Percentiles rank a stretch among this genome's conserved stretches.
Conservation (phyloP, 2,797 vertebrate species). For the Pseudochirops cupreus region DNA sequence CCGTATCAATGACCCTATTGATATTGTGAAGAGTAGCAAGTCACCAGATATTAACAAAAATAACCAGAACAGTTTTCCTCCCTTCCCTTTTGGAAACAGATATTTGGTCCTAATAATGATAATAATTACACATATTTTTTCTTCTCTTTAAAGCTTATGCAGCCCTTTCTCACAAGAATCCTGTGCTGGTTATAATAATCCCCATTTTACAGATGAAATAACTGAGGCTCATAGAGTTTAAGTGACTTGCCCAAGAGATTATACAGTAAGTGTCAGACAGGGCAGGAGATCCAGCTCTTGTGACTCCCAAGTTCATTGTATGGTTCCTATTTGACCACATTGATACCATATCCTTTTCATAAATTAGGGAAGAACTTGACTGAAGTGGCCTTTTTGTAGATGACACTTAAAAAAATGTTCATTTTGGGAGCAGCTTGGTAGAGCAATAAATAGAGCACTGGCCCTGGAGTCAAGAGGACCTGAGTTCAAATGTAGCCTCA, state of each 20-base stretch:
- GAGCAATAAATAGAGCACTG: too few relatives aligned
- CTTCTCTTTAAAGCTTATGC: neutral
- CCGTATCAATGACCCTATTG: neutral
- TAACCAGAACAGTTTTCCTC: neutral
- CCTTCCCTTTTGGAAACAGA: neutral
- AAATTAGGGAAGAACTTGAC: neutral
- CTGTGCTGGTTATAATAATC: neutral
- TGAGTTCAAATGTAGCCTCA: too few relatives aligned
- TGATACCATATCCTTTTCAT: neutral
- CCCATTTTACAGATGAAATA: neutral
- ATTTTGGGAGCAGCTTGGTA: neutral
- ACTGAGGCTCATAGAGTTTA: neutral
- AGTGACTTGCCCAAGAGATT: neutral
- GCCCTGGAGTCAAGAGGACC: too few relatives aligned
- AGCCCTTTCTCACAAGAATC: neutral
- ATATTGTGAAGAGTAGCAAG: neutral
- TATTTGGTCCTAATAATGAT: neutral
- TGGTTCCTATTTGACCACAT: neutral
- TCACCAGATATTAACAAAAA: neutral
- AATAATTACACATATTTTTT: neutral
- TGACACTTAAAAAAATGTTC: neutral
- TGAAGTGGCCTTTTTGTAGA: neutral
- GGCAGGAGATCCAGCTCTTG: neutral
- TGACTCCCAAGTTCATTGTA: neutral
- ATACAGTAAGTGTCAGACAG: neutral